Conservation (phyloP, 2,113 vertebrate species). For the Amphilophus citrinellus region DNA sequence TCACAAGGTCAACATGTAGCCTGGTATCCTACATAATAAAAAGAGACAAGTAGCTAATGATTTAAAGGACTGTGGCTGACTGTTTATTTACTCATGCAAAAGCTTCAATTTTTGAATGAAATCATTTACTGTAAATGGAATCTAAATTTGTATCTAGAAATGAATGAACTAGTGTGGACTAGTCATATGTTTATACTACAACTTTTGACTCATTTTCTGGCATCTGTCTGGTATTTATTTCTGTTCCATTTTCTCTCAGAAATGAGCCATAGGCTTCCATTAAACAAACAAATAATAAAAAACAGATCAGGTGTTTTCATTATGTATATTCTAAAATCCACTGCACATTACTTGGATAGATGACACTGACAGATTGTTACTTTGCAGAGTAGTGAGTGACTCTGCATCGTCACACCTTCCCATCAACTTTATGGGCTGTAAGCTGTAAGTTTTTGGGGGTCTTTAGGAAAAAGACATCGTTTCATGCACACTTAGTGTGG, state of each 20-base stretch:
- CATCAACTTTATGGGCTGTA: conserved; percentile 17
- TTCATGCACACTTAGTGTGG: conserved; percentile 43
- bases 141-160: neutral
- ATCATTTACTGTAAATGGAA: neutral
- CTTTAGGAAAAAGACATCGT: conserved; percentile 28
- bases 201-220: neutral
- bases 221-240: neutral
- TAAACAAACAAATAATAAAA: neutral
- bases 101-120: neutral
- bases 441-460: neutral
- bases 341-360: neutral
- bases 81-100: neutral
- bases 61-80: neutral
- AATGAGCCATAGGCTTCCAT: neutral
- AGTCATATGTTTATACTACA: conserved; percentile 10
- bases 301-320: neutral
- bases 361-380: neutral
- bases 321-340: neutral
- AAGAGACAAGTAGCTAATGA: conserved; percentile 9
- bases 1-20: neutral
- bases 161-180: neutral
- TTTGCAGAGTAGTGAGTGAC: conserved; percentile 3
- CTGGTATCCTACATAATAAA: neutral
- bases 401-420: neutral
- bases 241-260: neutral